Evolutionary conservation across 2,113 vertebrate species (phyloP).

Genomic region (Erythrocercus mccallii): DNA sequence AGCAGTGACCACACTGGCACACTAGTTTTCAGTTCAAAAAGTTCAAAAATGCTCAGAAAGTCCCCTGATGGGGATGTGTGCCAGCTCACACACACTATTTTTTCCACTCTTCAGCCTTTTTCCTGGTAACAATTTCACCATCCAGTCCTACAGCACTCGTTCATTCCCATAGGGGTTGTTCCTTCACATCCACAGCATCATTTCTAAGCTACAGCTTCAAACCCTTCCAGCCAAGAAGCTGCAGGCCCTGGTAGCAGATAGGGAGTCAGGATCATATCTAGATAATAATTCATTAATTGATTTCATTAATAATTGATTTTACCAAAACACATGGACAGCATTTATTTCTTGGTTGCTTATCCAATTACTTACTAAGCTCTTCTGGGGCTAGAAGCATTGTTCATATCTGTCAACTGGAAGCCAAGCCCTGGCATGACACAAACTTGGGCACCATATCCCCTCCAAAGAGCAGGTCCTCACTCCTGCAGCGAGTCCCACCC

Average conservation of each 20-base stretch:
- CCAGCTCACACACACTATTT: not conserved
- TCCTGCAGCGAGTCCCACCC: not conserved
- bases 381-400: not conserved
- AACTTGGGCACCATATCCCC: fast-evolving
- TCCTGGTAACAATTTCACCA: not conserved
- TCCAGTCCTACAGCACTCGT: fast-evolving
- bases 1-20: not conserved
- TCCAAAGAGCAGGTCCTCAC: fast-evolving
- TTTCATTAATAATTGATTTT: too few relatives aligned
- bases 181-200: not conserved
- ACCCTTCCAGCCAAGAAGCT: not conserved
- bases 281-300: not conserved
- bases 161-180: not conserved
- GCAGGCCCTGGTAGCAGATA: not conserved
- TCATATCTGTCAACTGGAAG: not conserved
- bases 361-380: not conserved
- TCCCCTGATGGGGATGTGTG: not conserved
- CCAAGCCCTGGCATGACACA: not conserved
- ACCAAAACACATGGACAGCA: not conserved
- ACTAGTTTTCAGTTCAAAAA: not conserved
- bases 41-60: not conserved
- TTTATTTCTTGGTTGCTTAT: not conserved
- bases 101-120: not conserved
- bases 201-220: not conserved
- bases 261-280: not conserved